A percentile compares a stretch with the other conserved stretches of the same genome.
phyloP scores from a whole-genome alignment of 2,797 vertebrate genomes.

The Periparus ater region DNA sequence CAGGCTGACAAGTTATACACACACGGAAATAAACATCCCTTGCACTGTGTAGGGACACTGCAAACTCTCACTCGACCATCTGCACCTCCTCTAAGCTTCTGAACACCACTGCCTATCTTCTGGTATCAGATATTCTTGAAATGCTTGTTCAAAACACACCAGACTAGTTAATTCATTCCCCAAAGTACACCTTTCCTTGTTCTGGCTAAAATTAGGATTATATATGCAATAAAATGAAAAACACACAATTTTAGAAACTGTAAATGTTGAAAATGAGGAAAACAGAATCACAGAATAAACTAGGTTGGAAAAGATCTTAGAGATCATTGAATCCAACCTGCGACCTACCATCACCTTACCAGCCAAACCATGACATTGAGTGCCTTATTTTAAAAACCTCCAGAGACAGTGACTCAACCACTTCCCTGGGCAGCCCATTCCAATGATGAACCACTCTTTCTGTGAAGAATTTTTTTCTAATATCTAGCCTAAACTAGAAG shows the following conservation, averaged over 20 bases:
- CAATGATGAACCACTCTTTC: not conserved
- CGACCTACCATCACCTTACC: not conserved
- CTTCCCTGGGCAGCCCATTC: not conserved
- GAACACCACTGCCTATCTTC: not conserved
- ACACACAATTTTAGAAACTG: fast-evolving
- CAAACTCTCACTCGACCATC: not conserved
- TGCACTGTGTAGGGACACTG: fast-evolving
- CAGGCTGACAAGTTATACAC: not conserved
- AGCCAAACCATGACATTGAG: not conserved
- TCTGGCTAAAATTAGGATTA: not conserved
- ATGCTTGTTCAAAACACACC: not conserved
- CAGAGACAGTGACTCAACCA: not conserved
- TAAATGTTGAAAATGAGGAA: not conserved
- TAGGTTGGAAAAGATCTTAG: not conserved
- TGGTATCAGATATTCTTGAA: not conserved
- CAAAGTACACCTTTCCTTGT: not conserved
- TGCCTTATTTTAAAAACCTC: not conserved
- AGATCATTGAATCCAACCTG: not conserved
- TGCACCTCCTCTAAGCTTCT: not conserved
- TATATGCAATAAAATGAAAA: not conserved
- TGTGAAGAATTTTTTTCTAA: not conserved
- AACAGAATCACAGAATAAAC: not conserved
- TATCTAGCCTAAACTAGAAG: not conserved
- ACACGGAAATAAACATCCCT: not conserved
- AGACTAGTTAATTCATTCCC: not conserved